A percentile compares a stretch with the other conserved stretches of the same genome.
These are phyloP conservation scores for Anguilla anguilla DNA, from an alignment of 2,797 vertebrate species.

Conservation along the genomic window DNA sequence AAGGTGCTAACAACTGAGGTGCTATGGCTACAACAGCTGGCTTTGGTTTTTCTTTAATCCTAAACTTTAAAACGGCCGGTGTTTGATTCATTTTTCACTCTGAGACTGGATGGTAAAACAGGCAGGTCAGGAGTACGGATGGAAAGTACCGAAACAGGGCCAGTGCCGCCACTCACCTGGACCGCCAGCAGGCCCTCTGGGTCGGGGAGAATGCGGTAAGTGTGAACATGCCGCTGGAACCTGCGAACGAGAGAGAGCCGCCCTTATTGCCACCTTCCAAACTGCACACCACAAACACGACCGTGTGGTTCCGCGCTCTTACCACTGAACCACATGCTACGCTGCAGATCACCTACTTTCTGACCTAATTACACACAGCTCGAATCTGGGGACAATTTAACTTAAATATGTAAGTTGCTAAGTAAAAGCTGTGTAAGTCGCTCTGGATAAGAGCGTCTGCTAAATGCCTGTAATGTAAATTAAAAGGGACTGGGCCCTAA, in stretches of 20 bases:
- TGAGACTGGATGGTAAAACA: not conserved
- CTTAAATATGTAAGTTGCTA: not conserved
- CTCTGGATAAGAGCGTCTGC: no score
- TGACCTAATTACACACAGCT: not conserved
- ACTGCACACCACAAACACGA: not conserved
- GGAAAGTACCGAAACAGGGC: not conserved
- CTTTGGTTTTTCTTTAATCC: not conserved
- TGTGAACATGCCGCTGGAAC: constrained; percentile 80
- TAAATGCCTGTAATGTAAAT: no score
- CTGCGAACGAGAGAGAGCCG: constrained; percentile 54
- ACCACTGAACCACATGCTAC: not conserved
- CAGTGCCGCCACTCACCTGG: constrained; percentile 67
- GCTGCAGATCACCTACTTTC: not conserved
- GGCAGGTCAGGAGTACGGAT: not conserved
- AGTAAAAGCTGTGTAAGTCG: no score
- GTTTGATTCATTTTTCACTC: not conserved
- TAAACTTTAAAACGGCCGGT: not conserved
- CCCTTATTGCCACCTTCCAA: not conserved
- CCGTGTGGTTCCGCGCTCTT: not conserved
- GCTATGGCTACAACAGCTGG: not conserved
- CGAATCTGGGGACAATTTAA: not conserved
- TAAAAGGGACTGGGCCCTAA: not conserved
- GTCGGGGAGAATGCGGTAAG: constrained; percentile 80
- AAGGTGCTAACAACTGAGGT: not conserved
- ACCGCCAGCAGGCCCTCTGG: constrained; percentile 78